Evolutionary conservation across 2,113 vertebrate genomes (phyloP).

Genomic region (Halichoerus grypus): DNA sequence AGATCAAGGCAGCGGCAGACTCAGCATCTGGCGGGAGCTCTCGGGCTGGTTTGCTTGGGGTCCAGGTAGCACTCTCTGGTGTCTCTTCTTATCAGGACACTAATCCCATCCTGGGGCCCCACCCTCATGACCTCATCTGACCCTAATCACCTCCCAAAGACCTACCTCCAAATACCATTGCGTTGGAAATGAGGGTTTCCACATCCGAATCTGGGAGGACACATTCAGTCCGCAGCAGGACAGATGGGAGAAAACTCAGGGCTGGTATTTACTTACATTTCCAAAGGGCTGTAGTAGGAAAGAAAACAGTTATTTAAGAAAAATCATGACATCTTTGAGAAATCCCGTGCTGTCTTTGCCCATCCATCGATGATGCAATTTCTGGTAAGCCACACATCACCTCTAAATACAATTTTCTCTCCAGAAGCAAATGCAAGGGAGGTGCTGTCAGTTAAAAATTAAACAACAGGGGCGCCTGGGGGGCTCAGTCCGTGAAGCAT

Average conservation of each 20-base stretch:
- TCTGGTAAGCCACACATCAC: neutral
- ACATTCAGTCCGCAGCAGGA: no score
- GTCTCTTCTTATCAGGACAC: neutral
- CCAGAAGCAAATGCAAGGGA: neutral
- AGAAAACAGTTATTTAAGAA: neutral
- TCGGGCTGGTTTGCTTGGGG: neutral
- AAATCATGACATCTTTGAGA: no score
- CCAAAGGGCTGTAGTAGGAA: neutral
- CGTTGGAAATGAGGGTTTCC: neutral
- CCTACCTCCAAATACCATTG: neutral
- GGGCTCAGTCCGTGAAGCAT: no score
- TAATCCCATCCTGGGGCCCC: neutral
- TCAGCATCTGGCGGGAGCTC: neutral
- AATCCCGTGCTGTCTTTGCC: neutral
- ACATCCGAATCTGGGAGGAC: neutral
- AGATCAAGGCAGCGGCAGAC: neutral
- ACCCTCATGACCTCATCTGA: no score
- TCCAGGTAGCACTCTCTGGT: rapidly evolving
- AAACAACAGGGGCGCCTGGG: neutral
- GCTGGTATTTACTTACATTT: neutral
- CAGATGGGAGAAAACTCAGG: neutral
- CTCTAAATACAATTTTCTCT: neutral
- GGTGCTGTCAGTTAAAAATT: neutral
- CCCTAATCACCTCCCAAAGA: neutral
- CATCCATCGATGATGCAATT: neutral